Conservation (phyloP, 2,113 vertebrate species). For the Mus musculus region GRCm39 chr16:47753501-47754000, state of each 20-base stretch:
- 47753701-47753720: neutral
- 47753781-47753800: neutral
- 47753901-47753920: no score
- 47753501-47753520: slow-evolving; percentile 5
- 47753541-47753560: neutral
- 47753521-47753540: neutral
- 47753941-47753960: neutral
- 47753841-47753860: no score
- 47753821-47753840: no score
- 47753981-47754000: no score
- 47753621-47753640: neutral
- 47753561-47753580: neutral
- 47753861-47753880: no score
- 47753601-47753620: neutral
- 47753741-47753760: no score
- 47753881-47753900: no score
- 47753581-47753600: neutral
- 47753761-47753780: neutral
- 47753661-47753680: neutral
- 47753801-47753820: no score
- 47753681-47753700: neutral
- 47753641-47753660: no score
- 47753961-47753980: neutral
- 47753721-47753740: neutral
- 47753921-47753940: neutral